Evolutionary conservation across 1,140 invertebrate species (phyloP).

Genomic region (Trichonephila clavipes): DNA sequence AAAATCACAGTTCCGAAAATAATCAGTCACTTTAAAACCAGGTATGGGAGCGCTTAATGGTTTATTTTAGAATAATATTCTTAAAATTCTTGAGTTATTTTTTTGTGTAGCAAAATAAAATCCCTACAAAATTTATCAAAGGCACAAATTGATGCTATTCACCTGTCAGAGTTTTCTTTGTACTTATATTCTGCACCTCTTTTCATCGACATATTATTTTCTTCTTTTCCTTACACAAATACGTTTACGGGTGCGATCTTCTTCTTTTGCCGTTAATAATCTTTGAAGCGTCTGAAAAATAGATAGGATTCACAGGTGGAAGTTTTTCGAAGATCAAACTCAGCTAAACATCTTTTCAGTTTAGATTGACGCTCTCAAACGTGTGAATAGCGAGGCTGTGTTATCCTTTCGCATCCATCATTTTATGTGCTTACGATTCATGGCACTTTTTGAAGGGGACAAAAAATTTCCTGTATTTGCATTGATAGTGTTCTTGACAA

Average conservation of each 20-base stretch:
- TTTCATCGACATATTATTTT: background rate
- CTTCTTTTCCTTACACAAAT: background rate
- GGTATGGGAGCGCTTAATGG: too few relatives aligned
- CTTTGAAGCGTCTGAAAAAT: conserved; percentile 12
- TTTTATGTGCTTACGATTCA: background rate
- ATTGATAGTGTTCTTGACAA: background rate
- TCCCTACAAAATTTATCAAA: background rate
- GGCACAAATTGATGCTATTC: background rate
- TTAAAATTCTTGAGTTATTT: too few relatives aligned
- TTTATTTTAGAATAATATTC: too few relatives aligned
- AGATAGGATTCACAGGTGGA: conserved; percentile 10
- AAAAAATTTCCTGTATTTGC: too few relatives aligned
- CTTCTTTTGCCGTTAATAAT: conserved; percentile 24
- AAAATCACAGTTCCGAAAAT: too few relatives aligned
- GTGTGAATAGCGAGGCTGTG: background rate
- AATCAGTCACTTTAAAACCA: too few relatives aligned
- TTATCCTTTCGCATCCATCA: conserved; percentile 25
- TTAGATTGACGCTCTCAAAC: background rate
- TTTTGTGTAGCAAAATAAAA: background rate
- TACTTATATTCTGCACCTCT: background rate
- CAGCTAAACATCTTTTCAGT: conserved; percentile 2
- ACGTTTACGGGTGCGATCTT: background rate
- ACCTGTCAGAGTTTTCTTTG: background rate
- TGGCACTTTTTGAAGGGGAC: too few relatives aligned
- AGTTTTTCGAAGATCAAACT: background rate